Evolutionary conservation across 2,888 invertebrate genomes (phyloP).

Genomic region (Malthinus seriepunctatus): DNA sequence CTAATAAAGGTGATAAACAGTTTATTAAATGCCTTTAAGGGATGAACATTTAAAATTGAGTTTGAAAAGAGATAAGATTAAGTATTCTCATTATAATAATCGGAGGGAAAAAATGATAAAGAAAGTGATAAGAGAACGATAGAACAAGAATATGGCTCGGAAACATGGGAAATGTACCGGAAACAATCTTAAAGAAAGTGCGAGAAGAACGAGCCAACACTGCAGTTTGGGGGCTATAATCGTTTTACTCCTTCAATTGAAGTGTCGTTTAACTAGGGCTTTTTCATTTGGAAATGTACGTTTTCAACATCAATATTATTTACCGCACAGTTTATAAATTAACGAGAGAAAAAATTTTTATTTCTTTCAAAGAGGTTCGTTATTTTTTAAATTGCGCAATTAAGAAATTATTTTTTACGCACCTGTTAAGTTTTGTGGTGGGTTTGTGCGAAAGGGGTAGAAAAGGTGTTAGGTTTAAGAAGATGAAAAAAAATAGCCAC

Average conservation of each 20-base stretch:
- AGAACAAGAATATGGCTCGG: slow-evolving; percentile 53
- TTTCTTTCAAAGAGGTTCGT: too few relatives aligned
- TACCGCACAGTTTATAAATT: too few relatives aligned
- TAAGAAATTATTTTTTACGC: too few relatives aligned
- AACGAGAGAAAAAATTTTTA: too few relatives aligned
- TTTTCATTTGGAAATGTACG: slow-evolving; percentile 29
- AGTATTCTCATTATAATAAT: slow-evolving; percentile 47
- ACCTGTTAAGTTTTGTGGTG: too few relatives aligned
- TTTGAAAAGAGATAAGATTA: slow-evolving; percentile 32
- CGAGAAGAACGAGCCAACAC: slow-evolving; percentile 40
- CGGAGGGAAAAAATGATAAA: slow-evolving; percentile 49
- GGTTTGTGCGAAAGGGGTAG: too few relatives aligned
- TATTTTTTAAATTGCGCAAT: too few relatives aligned
- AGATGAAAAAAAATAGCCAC: too few relatives aligned
- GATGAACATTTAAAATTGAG: slow-evolving; percentile 14
- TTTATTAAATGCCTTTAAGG: background rate
- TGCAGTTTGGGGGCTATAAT: slow-evolving; percentile 28
- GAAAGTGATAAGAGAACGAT: slow-evolving; percentile 47
- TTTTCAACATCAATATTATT: background rate
- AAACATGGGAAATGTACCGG: slow-evolving; percentile 54
- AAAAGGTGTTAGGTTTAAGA: too few relatives aligned
- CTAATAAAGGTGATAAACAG: background rate
- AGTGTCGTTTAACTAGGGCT: slow-evolving; percentile 31
- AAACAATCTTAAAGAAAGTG: slow-evolving; percentile 53
- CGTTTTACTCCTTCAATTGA: slow-evolving; percentile 26